A percentile compares a stretch with the other conserved stretches of the same genome.
These are phyloP conservation scores for Anneissia japonica DNA, from an alignment of 35 echinoderm and acorn worm genomes.

Conservation along the genomic window DNA sequence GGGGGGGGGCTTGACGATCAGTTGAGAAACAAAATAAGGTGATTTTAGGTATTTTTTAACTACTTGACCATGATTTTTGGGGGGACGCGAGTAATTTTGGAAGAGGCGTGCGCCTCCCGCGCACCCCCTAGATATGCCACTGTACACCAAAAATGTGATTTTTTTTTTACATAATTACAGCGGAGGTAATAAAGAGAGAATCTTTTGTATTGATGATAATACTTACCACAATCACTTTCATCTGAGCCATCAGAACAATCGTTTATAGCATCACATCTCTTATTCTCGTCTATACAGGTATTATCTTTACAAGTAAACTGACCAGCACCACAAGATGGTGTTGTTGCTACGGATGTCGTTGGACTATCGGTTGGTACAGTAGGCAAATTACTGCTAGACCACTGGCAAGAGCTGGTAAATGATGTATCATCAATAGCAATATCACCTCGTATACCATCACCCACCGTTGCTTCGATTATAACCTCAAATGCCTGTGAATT, in stretches of 20 bases:
- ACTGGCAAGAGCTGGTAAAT: constrained; percentile 53
- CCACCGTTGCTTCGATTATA: constrained; percentile 78
- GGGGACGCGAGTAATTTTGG: no score
- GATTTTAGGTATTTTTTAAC: no score
- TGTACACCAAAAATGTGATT: no score
- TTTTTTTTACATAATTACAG: no score
- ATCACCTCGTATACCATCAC: constrained; percentile 66
- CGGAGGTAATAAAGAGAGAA: no score
- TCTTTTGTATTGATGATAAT: no score
- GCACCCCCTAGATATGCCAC: no score
- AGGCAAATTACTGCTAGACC: constrained; percentile 24
- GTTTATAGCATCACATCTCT: constrained; percentile 35
- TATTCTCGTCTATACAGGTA: constrained; percentile 20
- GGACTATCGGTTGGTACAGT: constrained; percentile 38
- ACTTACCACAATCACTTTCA: constrained; percentile 74
- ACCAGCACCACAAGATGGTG: constrained; percentile 28
- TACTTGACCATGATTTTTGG: no score
- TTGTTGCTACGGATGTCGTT: background rate
- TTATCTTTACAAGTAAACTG: constrained; percentile 62
- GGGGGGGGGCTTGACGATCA: no score
- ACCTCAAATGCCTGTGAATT: constrained; percentile 77
- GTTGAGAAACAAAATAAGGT: no score
- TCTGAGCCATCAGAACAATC: constrained; percentile 56
- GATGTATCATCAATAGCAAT: constrained; percentile 88
- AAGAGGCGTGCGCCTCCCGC: no score